A percentile compares a stretch with the other conserved stretches of the same genome.
Conservation (phyloP, 1,140 invertebrate species). For the Neodiprion lecontei region DNA sequence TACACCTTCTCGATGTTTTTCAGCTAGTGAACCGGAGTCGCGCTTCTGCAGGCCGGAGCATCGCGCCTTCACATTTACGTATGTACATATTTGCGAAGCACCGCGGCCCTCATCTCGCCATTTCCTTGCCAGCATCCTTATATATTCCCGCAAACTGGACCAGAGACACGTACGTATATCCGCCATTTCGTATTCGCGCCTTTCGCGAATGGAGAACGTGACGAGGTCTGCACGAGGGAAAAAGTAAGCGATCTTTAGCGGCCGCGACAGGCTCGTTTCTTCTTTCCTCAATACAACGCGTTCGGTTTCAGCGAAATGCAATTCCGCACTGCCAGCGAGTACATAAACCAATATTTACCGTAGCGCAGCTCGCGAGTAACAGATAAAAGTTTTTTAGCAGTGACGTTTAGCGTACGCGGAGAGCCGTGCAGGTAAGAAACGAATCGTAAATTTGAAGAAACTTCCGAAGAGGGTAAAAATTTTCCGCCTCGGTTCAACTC, state of each 20-base stretch:
- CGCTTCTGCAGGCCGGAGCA: no score
- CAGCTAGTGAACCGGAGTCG: no score
- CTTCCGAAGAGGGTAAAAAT: no score
- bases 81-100: slow-evolving; percentile 1
- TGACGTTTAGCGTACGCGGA: background rate
- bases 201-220: no score
- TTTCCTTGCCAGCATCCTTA: background rate
- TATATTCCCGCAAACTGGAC: no score
- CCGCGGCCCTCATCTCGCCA: background rate
- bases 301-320: background rate
- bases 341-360: background rate
- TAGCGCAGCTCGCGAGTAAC: background rate
- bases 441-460: background rate
- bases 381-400: background rate
- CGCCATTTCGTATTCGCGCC: no score
- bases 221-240: no score
- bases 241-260: no score
- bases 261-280: no score
- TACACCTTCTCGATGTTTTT: background rate
- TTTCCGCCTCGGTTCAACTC: no score
- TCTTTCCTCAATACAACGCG: no score
- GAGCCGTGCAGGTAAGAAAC: background rate
- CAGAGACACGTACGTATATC: no score
- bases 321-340: background rate
- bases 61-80: background rate